A percentile compares a stretch with the other conserved stretches of the same genome.
phyloP scores from a whole-genome alignment of 2,797 vertebrate genomes.

The Buceros bicornis region DNA sequence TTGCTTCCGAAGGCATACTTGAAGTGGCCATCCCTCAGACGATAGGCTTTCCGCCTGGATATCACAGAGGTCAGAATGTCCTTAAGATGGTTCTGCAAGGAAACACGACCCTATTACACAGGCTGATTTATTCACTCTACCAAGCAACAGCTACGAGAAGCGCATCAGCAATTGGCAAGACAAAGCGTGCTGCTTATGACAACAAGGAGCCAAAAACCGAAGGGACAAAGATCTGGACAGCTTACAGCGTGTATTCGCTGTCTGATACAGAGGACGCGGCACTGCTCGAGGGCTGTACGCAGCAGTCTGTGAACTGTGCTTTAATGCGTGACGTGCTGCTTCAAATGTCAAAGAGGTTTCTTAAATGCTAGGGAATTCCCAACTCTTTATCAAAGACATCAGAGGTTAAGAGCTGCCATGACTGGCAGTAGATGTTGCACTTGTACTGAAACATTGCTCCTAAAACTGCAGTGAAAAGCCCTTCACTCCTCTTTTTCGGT shows the following conservation, averaged over 20 bases:
- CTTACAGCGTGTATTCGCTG: neutral
- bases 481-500: neutral
- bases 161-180: neutral
- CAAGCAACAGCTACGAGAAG: neutral
- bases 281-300: neutral
- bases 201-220: neutral
- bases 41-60: constrained; percentile 92
- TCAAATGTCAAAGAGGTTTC: constrained; percentile 14
- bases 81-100: constrained; percentile 91
- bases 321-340: neutral
- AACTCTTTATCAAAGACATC: neutral
- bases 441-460: neutral
- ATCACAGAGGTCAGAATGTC: constrained; percentile 93
- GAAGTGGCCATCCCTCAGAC: constrained; percentile 92
- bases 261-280: neutral
- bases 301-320: neutral
- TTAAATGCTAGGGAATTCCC: constrained; percentile 37
- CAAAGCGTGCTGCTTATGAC: neutral
- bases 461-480: neutral
- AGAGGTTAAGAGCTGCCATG: neutral
- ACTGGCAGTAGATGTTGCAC: neutral
- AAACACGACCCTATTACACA: neutral
- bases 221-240: neutral
- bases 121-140: neutral
- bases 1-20: constrained; percentile 95